phyloP scores from a whole-genome alignment of 2,113 vertebrate genomes.

The Corythaixoides concolor region DNA sequence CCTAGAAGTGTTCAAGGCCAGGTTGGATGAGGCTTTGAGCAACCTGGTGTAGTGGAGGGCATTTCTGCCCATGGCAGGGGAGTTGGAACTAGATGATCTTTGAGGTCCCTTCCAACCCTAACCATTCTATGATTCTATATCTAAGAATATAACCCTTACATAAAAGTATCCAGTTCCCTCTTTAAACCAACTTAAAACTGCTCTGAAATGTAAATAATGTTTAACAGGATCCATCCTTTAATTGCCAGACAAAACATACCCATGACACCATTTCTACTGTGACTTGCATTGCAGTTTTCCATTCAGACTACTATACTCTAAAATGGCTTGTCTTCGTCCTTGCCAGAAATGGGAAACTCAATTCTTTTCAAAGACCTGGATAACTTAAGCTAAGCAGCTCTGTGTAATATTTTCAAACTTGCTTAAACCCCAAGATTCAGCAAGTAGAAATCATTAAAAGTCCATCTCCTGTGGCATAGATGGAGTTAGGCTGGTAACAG shows the following conservation, averaged over 20 bases:
- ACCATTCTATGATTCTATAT: too few species aligned
- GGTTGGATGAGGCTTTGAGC: too few species aligned
- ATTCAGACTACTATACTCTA: background rate
- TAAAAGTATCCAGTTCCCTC: background rate
- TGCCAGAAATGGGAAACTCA: background rate
- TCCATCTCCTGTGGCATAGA: background rate
- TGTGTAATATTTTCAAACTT: background rate
- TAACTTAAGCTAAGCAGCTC: background rate
- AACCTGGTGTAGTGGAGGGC: too few species aligned
- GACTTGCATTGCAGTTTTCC: background rate
- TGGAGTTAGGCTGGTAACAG: background rate
- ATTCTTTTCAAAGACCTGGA: background rate
- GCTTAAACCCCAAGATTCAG: background rate
- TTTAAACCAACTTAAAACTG: background rate
- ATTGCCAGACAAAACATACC: background rate
- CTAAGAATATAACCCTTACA: background rate
- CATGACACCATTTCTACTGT: background rate
- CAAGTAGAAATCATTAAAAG: background rate
- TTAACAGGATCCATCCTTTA: background rate
- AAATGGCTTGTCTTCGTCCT: background rate
- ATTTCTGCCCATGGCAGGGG: too few species aligned
- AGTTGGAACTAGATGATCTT: too few species aligned
- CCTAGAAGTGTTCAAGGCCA: too few species aligned
- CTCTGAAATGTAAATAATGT: background rate
- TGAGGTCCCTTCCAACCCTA: too few species aligned